phyloP scores from a whole-genome alignment of 2,888 invertebrate genomes.

The Blastobasis adustella region DNA sequence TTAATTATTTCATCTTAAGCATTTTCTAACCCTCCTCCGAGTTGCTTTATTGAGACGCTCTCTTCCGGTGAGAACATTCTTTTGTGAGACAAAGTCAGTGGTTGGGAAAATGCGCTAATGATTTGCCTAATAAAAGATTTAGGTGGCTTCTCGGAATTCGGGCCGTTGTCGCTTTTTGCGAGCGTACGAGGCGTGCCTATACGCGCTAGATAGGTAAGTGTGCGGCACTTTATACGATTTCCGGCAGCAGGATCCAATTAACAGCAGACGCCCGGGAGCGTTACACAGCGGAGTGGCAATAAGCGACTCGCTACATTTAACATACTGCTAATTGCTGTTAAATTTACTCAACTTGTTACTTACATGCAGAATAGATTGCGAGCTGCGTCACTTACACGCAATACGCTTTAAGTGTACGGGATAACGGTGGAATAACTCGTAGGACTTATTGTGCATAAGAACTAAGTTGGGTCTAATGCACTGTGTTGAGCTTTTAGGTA shows the following conservation, averaged over 20 bases:
- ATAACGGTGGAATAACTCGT: too few species aligned
- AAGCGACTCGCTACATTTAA: conserved; percentile 50
- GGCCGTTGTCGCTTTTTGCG: not conserved
- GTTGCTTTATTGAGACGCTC: conserved; percentile 2
- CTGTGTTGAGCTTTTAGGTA: too few species aligned
- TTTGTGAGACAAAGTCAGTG: not conserved
- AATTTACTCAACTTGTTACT: conserved; percentile 52
- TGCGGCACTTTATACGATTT: conserved; percentile 54
- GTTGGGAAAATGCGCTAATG: not conserved
- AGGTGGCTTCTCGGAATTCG: not conserved
- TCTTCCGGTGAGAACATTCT: not conserved
- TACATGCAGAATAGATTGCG: conserved; percentile 4
- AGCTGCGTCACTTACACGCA: not conserved
- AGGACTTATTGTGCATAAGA: too few species aligned
- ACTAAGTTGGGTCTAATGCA: too few species aligned
- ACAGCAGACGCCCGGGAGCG: conserved; percentile 32
- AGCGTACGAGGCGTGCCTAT: conserved; percentile 11
- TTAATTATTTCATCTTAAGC: conserved; percentile 38
- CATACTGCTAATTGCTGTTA: conserved; percentile 62
- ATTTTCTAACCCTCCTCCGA: conserved; percentile 22
- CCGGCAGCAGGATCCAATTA: conserved; percentile 65
- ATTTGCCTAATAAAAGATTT: not conserved
- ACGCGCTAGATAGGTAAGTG: conserved; percentile 48
- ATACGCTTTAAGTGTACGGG: not conserved
- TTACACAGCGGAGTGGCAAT: conserved; percentile 42